Conservation (phyloP, 2,113 vertebrate genomes). For the Myrmecophaga tridactyla region DNA sequence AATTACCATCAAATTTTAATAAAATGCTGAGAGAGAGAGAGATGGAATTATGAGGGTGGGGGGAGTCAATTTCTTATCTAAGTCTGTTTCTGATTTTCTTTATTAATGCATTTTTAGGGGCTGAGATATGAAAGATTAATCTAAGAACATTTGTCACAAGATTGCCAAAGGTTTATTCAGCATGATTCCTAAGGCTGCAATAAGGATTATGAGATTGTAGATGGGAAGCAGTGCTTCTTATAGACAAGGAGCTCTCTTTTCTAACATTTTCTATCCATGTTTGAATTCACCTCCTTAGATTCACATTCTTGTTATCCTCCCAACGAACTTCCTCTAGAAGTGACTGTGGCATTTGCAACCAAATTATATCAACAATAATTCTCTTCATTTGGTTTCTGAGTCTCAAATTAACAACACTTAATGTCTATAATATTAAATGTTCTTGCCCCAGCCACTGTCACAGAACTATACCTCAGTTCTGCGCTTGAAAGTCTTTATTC, state of each 20-base stretch:
- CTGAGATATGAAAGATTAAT: not conserved
- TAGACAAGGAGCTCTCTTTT: not conserved
- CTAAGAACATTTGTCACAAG: not conserved
- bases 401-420: not conserved
- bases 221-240: not conserved
- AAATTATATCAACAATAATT: not conserved
- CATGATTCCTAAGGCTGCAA: not conserved
- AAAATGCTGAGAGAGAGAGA: not conserved
- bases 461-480: not conserved
- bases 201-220: rapidly evolving
- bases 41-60: not conserved
- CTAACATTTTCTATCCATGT: not conserved
- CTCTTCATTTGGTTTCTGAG: not conserved
- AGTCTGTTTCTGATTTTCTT: not conserved
- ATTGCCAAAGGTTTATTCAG: not conserved
- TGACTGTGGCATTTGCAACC: not conserved
- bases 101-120: not conserved
- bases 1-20: not conserved
- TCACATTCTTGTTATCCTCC: not conserved
- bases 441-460: not conserved
- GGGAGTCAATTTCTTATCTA: not conserved
- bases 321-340: not conserved
- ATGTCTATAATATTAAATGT: not conserved
- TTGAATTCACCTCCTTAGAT: not conserved
- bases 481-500: not conserved